Percentiles rank a stretch among this genome's conserved stretches.
Evolutionary conservation across 2,888 invertebrate species (phyloP).

Genomic region (Mimumesa dahlbomi): DNA sequence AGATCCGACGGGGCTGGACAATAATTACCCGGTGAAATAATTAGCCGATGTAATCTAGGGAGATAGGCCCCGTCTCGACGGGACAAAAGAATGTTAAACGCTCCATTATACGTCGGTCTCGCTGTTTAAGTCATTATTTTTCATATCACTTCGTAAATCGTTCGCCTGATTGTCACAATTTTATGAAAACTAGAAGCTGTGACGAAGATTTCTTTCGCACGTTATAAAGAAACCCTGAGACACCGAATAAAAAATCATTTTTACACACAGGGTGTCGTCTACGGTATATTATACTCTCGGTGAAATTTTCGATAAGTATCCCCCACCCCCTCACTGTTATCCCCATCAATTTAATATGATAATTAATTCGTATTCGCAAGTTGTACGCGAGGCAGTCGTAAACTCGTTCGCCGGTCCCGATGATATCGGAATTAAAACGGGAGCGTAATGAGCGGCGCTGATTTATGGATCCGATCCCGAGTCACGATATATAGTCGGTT

Average conservation of each 20-base stretch:
- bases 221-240: no score
- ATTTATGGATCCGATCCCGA: constrained; percentile 1
- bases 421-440: neutral
- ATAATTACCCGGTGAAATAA: constrained; percentile 67
- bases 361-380: no score
- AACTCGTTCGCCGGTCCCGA: no score
- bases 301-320: no score
- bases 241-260: no score
- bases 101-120: constrained; percentile 60
- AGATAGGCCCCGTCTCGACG: constrained; percentile 60
- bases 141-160: constrained; percentile 59
- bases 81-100: constrained; percentile 71
- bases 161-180: constrained; percentile 37
- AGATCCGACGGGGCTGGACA: constrained; percentile 46
- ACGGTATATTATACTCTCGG: no score
- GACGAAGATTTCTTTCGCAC: no score
- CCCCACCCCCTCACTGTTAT: no score
- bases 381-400: no score
- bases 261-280: no score
- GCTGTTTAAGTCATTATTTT: constrained; percentile 65
- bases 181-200: constrained; percentile 23
- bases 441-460: neutral
- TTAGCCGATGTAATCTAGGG: constrained; percentile 70
- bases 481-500: constrained; percentile 58
- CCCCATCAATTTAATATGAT: neutral